Evolutionary conservation across 2,888 invertebrate genomes (phyloP).

Genomic region (Drosophila ustulata): DNA sequence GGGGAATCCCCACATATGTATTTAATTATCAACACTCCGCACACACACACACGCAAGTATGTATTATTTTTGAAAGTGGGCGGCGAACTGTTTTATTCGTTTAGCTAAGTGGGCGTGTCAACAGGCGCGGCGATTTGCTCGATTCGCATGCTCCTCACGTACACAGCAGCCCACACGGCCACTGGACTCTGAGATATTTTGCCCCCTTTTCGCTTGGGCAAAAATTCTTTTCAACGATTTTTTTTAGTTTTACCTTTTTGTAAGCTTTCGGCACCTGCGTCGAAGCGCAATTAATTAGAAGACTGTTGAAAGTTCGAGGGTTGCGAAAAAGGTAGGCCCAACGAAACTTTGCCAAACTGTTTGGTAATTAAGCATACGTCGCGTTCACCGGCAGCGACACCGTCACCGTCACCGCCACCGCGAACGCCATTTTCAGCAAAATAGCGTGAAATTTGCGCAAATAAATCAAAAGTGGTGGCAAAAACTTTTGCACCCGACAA

Average conservation of each 20-base stretch:
- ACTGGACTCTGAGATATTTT: conserved; percentile 42
- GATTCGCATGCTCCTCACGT: conserved; percentile 65
- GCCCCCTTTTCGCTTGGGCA: conserved; percentile 53
- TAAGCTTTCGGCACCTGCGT: conserved; percentile 54
- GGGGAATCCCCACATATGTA: conserved; percentile 14
- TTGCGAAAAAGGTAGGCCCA: conserved; percentile 13
- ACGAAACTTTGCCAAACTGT: conserved; percentile 51
- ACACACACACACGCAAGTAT: conserved; percentile 10
- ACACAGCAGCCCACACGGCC: conserved; percentile 37
- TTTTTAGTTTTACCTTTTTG: neutral
- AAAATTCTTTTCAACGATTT: conserved; percentile 33
- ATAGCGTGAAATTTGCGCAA: conserved; percentile 59
- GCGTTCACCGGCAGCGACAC: conserved; percentile 22
- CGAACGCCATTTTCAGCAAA: conserved; percentile 16
- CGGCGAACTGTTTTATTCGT: conserved; percentile 50
- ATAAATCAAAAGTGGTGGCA: conserved; percentile 65
- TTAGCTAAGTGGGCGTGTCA: conserved; percentile 61
- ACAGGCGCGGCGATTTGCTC: conserved; percentile 8
- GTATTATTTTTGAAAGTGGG: conserved; percentile 45
- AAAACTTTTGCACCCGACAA: conserved; percentile 44
- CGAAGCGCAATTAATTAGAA: conserved; percentile 71
- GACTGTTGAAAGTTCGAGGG: conserved; percentile 46
- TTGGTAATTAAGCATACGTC: conserved; percentile 62
- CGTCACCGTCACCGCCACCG: conserved; percentile 1
- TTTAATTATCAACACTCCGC: conserved; percentile 48